Conservation (phyloP, 2,888 invertebrate genomes). For the Stratiomys singularior region DNA sequence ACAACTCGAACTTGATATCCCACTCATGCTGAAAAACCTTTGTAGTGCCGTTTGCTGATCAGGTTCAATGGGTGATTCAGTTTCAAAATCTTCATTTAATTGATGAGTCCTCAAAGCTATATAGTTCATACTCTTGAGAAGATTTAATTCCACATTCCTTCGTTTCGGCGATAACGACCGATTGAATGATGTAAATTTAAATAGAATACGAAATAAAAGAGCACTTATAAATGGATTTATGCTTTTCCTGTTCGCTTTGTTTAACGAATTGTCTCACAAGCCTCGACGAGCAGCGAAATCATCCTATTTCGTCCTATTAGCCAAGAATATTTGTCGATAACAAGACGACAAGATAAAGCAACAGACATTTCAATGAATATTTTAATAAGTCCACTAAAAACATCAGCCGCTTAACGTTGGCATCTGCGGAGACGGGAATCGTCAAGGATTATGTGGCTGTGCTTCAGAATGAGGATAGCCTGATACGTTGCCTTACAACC, state of each 20-base stretch:
- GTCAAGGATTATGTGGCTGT: no score
- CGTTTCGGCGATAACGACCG: neutral
- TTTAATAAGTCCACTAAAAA: neutral
- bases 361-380: neutral
- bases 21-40: neutral
- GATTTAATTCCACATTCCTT: neutral
- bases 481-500: no score
- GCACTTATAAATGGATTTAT: conserved; percentile 32
- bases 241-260: neutral
- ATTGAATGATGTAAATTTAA: conserved; percentile 15
- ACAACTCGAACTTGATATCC: neutral
- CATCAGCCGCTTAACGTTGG: neutral
- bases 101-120: conserved; percentile 15
- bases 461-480: no score
- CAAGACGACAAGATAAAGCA: neutral
- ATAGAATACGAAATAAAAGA: conserved; percentile 14
- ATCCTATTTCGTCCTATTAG: neutral
- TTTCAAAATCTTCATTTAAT: conserved; percentile 16
- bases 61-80: neutral
- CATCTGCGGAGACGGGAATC: no score
- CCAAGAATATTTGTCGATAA: conserved; percentile 4
- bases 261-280: neutral
- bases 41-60: neutral
- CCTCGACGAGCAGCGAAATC: neutral
- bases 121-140: neutral